Evolutionary conservation across 2,797 vertebrate species (phyloP), one percentile per base, ranked within the genome.

Genomic region (Meriones psammophilus): DNA sequence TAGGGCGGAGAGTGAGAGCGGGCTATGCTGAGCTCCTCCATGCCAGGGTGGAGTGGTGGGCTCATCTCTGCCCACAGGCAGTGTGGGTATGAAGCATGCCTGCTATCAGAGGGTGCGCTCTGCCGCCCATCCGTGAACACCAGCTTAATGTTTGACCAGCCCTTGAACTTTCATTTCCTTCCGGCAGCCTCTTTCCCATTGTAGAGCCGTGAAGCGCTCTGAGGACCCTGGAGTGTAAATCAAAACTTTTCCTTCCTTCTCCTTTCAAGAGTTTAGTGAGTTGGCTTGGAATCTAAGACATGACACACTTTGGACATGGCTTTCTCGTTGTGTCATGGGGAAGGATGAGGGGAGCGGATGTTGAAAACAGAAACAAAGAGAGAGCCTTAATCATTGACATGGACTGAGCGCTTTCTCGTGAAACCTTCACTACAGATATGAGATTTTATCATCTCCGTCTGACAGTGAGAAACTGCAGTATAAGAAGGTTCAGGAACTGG

Each of bases 61-160:
- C 80, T 24, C 3, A 36, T 68, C 76, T 50, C 73, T 18, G 79
- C 81, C 95, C 80, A 54, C 58, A 50, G 84, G 85, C 66, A 60
- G 81, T 64, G 15, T 0, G 66, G 54, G 30, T 88, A 78, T 56
- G 92, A 79, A 94, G 92, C 81, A 68, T 0, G 6, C 81, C 74
- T 1, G 10, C 89, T 28, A 22, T 71, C 0, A 0, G 73, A 58
- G 36, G 74, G 89, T 8, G 2, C 0, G 80, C 97, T 96, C 90
- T 71, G 20, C 91, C 94, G 89, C 92, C 92, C 97, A 94, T 96
- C 97, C 68, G 3, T 97, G 95, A 94, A 94, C n/a, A 2, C 69
- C 69, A 66, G 97, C 97, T 98, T 98, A 98, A 98, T 98, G 83
- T 98, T 97, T 98, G 85, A 93, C 97, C 93, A 97, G 91, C 85